phyloP scores from a whole-genome alignment of 2,888 invertebrate species.

The Pheosia gnoma region DNA sequence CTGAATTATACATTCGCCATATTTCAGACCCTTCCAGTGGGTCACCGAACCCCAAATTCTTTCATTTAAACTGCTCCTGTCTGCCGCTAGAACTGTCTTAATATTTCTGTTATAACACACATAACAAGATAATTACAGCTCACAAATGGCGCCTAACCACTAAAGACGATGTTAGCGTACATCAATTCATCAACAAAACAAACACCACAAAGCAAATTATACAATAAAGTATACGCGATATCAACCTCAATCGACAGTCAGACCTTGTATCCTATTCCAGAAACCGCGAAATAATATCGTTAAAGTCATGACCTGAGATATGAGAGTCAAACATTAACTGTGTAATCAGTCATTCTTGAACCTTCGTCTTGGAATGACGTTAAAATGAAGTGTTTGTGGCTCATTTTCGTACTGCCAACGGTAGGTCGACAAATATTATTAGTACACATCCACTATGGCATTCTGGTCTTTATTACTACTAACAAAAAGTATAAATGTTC shows the following conservation, averaged over 20 bases:
- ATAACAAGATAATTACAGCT: not conserved
- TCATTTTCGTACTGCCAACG: conserved; percentile 50
- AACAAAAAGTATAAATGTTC: conserved; percentile 20
- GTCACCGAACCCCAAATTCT: no score
- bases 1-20: no score
- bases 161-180: not conserved
- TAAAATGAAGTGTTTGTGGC: conserved; percentile 60
- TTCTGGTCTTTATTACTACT: not conserved
- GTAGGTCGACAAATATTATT: conserved; percentile 44
- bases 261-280: conserved; percentile 15
- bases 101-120: not conserved
- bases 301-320: conserved; percentile 44
- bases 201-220: not conserved
- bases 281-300: conserved; percentile 52
- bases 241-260: not conserved
- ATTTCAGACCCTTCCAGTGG: no score
- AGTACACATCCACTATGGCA: not conserved
- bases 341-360: conserved; percentile 54
- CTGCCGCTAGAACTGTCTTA: not conserved
- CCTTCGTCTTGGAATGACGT: conserved; percentile 25
- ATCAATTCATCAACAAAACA: not conserved
- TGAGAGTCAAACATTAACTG: conserved; percentile 30
- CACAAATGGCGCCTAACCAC: conserved; percentile 1
- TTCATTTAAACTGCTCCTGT: no score
- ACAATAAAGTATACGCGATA: not conserved